These are phyloP conservation scores for Dipodomys ordii DNA, from an alignment of 2,113 vertebrate species.

Conservation along the genomic window DNA sequence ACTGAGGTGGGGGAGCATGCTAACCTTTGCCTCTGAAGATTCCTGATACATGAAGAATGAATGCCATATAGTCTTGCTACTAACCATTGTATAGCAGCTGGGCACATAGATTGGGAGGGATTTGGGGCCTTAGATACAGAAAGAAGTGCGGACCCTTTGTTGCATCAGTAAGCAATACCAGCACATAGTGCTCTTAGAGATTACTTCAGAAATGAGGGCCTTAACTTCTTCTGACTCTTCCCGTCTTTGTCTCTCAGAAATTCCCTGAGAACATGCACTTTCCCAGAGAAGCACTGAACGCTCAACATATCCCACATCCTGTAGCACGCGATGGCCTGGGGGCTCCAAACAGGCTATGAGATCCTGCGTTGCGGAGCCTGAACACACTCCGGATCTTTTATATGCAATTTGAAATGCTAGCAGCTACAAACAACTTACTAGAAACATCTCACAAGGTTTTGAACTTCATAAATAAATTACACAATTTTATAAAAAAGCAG, in stretches of 20 bases:
- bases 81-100: too few relatives aligned
- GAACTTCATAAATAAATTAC: constrained; percentile 1
- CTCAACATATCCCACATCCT: fast-evolving
- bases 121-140: not conserved
- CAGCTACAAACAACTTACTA: not conserved
- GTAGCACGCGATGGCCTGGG: not conserved
- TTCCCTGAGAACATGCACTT: not conserved
- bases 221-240: not conserved
- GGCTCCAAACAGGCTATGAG: not conserved
- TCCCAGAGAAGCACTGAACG: not conserved
- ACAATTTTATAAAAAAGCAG: not conserved
- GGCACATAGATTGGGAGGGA: not conserved
- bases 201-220: not conserved
- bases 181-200: not conserved
- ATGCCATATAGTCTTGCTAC: not conserved
- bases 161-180: not conserved
- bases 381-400: not conserved
- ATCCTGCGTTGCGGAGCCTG: not conserved
- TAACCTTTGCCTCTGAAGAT: too few relatives aligned
- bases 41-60: too few relatives aligned
- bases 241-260: not conserved
- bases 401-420: not conserved
- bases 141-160: not conserved
- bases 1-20: too few relatives aligned
- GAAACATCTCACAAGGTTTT: constrained; percentile 6